These are phyloP conservation scores for Microtus ochrogaster DNA, from an alignment of 2,113 vertebrate genomes.

Conservation along the genomic window DNA sequence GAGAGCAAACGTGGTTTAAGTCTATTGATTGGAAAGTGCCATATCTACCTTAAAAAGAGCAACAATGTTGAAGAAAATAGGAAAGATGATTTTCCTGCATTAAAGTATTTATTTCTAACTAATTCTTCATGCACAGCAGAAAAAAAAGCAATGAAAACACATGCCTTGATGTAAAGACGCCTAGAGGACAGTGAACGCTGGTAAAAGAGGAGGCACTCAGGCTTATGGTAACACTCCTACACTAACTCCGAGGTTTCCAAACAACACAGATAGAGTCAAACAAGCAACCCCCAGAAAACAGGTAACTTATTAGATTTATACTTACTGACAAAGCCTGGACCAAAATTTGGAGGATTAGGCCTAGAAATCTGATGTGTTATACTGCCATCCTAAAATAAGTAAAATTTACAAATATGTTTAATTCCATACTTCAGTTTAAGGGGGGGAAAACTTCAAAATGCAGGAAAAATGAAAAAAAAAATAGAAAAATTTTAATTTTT, in stretches of 20 bases:
- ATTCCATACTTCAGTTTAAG: constrained; percentile 71
- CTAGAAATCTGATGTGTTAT: constrained; percentile 91
- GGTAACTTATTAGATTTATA: constrained; percentile 81
- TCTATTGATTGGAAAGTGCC: constrained; percentile 49
- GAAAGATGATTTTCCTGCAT: constrained; percentile 43
- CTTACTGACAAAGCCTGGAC: constrained; percentile 96
- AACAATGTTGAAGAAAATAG: constrained; percentile 53
- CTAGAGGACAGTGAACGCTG: neutral
- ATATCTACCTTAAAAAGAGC: constrained; percentile 33
- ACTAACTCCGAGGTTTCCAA: constrained; percentile 53
- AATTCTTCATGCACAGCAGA: constrained; percentile 71
- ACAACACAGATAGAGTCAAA: constrained; percentile 62
- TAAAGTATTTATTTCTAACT: constrained; percentile 62
- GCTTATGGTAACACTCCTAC: constrained; percentile 15
- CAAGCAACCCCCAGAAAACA: constrained; percentile 71
- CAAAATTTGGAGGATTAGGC: constrained; percentile 95
- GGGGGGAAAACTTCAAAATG: constrained; percentile 49
- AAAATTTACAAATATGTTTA: constrained; percentile 81
- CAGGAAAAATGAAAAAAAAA: constrained; percentile 32
- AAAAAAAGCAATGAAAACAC: constrained; percentile 59
- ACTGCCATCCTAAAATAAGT: constrained; percentile 93
- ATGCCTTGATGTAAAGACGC: constrained; percentile 58
- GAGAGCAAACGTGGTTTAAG: constrained; percentile 38
- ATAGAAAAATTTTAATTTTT: constrained; percentile 47
- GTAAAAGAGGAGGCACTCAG: neutral